phyloP scores from a whole-genome alignment of 2,113 vertebrate genomes.

The Thalassoma bifasciatum region DNA sequence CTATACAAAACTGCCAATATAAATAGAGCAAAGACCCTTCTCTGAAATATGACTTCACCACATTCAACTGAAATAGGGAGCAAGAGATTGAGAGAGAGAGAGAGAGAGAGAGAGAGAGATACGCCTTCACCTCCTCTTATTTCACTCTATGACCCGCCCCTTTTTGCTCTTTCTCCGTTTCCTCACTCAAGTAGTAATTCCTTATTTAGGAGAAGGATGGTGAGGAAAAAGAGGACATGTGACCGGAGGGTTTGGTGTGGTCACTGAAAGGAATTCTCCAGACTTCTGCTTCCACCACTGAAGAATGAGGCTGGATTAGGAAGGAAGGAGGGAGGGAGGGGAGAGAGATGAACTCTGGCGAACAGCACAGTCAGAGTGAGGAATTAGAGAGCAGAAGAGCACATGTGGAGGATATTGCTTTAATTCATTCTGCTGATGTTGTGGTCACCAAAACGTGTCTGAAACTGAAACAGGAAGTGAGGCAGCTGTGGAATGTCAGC shows the following conservation, averaged over 20 bases:
- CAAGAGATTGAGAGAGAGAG: too few species aligned
- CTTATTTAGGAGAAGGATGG: conserved; percentile 79
- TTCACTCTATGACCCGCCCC: conserved; percentile 68
- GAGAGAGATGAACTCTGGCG: conserved; percentile 42
- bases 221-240: conserved; percentile 61
- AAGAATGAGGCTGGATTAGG: conserved; percentile 37
- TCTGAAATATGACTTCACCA: conserved; percentile 70
- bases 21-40: conserved; percentile 52
- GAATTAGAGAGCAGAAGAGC: conserved; percentile 47
- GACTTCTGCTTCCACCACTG: conserved; percentile 72
- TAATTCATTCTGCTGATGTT: conserved; percentile 38
- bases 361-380: conserved; percentile 30
- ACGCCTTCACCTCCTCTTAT: conserved; percentile 63
- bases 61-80: conserved; percentile 57
- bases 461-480: conserved; percentile 42
- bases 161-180: conserved; percentile 53
- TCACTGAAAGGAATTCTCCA: conserved; percentile 78
- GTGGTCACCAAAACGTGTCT: conserved; percentile 15
- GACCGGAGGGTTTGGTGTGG: conserved; percentile 73
- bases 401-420: conserved; percentile 17
- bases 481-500: conserved; percentile 43
- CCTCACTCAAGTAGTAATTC: conserved; percentile 65
- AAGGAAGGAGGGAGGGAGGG: conserved; percentile 20
- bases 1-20: conserved; percentile 13
- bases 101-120: conserved; percentile 33